Percentiles rank a stretch among this genome's conserved stretches.
phyloP scores from a whole-genome alignment of 1,140 invertebrate species.

The Pararge aegeria region DNA sequence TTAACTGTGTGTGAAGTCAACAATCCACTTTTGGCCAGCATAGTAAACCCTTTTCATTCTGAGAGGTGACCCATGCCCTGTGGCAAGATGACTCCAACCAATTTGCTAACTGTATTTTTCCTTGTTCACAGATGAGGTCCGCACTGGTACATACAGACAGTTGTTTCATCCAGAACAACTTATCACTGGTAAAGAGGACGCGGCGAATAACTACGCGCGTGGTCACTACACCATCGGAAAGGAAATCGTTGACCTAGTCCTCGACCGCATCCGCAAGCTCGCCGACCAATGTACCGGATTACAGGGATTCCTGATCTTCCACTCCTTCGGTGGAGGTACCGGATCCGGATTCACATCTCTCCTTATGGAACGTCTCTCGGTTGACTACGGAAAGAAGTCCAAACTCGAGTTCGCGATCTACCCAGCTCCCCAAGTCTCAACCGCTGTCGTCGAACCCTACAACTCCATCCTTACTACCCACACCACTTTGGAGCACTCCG shows the following conservation, averaged over 20 bases:
- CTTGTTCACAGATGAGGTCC: constrained; percentile 83
- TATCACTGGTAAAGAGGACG: constrained; percentile 93
- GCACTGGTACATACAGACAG: constrained; percentile 90
- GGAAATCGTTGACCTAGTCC: constrained; percentile 90
- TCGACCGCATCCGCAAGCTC: constrained; percentile 90
- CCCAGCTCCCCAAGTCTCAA: constrained; percentile 93
- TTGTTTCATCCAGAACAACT: constrained; percentile 93
- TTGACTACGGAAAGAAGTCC: constrained; percentile 95
- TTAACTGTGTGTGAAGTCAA: no score
- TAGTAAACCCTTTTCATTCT: no score
- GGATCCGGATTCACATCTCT: constrained; percentile 94
- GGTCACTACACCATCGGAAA: constrained; percentile 96
- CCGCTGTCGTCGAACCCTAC: constrained; percentile 95
- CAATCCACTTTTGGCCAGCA: no score
- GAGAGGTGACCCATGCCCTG: no score
- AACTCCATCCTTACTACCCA: constrained; percentile 92
- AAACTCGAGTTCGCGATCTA: constrained; percentile 95
- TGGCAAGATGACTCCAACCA: no score
- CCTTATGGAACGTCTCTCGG: constrained; percentile 92
- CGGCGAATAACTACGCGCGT: constrained; percentile 93
- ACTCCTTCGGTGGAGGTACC: constrained; percentile 94
- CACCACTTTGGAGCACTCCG: constrained; percentile 92
- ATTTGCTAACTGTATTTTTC: constrained; percentile 11
- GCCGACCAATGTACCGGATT: constrained; percentile 93
- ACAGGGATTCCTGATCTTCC: constrained; percentile 95